Evolutionary conservation across 2,113 vertebrate species (phyloP).

Genomic region (Notechis scutatus): DNA sequence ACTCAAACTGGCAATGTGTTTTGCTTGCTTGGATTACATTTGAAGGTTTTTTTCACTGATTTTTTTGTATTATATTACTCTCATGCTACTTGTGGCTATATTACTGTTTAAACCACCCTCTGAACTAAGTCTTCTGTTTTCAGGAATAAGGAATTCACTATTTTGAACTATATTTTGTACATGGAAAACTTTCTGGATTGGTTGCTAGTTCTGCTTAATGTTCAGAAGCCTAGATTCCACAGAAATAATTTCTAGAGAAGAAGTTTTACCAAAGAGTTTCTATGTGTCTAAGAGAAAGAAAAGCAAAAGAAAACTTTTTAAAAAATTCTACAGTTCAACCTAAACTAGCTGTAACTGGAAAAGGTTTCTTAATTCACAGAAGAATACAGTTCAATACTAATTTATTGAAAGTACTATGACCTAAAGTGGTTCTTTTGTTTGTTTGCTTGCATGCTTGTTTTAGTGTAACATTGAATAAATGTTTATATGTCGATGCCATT

Average conservation of each 20-base stretch:
- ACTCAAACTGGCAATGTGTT: slow-evolving; percentile 43
- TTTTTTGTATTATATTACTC: slow-evolving; percentile 54
- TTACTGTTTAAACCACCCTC: slow-evolving; percentile 57
- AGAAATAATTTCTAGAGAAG: slow-evolving; percentile 56
- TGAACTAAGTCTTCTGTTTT: slow-evolving; percentile 54
- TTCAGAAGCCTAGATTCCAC: slow-evolving; percentile 58
- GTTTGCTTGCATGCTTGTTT: not conserved
- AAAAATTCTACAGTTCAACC: slow-evolving; percentile 62
- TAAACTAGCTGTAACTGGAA: slow-evolving; percentile 62
- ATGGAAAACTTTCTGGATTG: slow-evolving; percentile 62
- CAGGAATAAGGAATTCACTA: slow-evolving; percentile 54
- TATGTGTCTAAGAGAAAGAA: slow-evolving; percentile 27
- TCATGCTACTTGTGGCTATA: slow-evolving; percentile 52
- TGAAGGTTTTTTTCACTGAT: slow-evolving; percentile 62
- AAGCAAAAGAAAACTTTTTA: slow-evolving; percentile 62
- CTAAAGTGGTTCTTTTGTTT: not conserved
- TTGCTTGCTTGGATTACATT: slow-evolving; percentile 51
- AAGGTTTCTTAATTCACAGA: slow-evolving; percentile 54
- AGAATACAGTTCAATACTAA: slow-evolving; percentile 3
- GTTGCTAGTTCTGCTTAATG: slow-evolving; percentile 55
- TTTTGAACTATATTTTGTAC: slow-evolving; percentile 54
- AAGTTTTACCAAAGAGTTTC: slow-evolving; percentile 51
- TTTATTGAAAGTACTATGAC: not conserved
- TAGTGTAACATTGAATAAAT: not conserved
- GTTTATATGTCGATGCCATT: not conserved